Evolutionary conservation across 2,113 vertebrate species (phyloP).

Genomic region (Dasyurus viverrinus): DNA sequence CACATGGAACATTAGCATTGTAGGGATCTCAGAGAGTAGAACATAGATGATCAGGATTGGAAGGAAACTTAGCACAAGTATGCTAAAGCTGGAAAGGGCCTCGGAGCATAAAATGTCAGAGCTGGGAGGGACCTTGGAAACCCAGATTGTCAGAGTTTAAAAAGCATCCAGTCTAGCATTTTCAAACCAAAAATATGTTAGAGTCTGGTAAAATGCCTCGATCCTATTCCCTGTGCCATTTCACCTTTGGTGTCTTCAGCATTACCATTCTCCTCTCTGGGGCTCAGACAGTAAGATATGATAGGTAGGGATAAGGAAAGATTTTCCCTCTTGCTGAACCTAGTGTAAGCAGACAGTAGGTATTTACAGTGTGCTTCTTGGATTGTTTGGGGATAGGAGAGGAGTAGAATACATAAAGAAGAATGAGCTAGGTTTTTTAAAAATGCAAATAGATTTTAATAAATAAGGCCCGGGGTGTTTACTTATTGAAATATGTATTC

Average conservation of each 20-base stretch:
- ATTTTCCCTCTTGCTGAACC: not conserved
- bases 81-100: not conserved
- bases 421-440: not conserved
- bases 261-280: not conserved
- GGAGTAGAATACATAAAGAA: not conserved
- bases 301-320: not conserved
- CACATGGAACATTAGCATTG: not conserved
- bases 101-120: not conserved
- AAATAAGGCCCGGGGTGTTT: not conserved
- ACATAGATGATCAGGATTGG: not conserved
- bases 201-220: not conserved
- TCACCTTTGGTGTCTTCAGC: not conserved
- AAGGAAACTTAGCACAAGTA: not conserved
- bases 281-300: not conserved
- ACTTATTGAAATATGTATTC: not conserved
- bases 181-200: not conserved
- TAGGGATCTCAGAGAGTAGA: not conserved
- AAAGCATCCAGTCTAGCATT: not conserved
- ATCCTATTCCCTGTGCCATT: not conserved
- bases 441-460: not conserved
- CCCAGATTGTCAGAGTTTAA: not conserved
- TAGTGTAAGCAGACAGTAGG: not conserved
- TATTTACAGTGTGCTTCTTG: not conserved
- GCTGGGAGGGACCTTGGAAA: not conserved
- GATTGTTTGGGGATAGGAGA: not conserved